A percentile compares a stretch with the other conserved stretches of the same genome.
Conservation (phyloP, 2,797 vertebrate genomes). For the Cheirogaleus major region DNA sequence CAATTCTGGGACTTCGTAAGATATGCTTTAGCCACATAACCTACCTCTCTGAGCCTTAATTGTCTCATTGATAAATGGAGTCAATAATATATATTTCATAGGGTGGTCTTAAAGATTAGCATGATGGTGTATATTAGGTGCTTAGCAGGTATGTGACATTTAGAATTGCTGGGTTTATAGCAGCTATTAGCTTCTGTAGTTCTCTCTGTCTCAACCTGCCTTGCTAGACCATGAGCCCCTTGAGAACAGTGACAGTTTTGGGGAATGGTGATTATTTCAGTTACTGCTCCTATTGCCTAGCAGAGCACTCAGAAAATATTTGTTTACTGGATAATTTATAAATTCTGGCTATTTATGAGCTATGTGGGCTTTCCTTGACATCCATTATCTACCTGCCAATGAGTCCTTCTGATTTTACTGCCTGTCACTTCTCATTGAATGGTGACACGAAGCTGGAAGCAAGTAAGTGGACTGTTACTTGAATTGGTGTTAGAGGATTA, state of each 20-base stretch:
- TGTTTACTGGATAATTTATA: slow-evolving; percentile 58
- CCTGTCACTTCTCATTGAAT: slow-evolving; percentile 42
- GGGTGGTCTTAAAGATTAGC: not conserved
- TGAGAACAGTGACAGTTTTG: not conserved
- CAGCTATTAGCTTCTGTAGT: not conserved
- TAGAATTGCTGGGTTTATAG: not conserved
- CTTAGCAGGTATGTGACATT: not conserved
- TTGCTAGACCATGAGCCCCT: not conserved
- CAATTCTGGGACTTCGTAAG: not conserved
- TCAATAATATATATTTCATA: not conserved
- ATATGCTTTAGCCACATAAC: not conserved
- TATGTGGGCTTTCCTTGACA: slow-evolving; percentile 36
- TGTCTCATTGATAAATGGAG: not conserved
- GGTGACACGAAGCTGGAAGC: not conserved
- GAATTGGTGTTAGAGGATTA: slow-evolving; percentile 53
- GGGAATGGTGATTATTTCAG: slow-evolving; percentile 14
- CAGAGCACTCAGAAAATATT: slow-evolving; percentile 46
- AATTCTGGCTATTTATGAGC: not conserved
- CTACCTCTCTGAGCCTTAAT: not conserved
- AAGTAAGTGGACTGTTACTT: slow-evolving; percentile 17
- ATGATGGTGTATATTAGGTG: not conserved
- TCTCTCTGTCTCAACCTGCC: not conserved
- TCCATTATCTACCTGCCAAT: not conserved
- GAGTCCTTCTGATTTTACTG: slow-evolving; percentile 44
- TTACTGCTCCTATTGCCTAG: not conserved